Evolutionary conservation across 2,888 invertebrate genomes (phyloP), one percentile per base, ranked within the genome.

Genomic region (Spisula solida): DNA sequence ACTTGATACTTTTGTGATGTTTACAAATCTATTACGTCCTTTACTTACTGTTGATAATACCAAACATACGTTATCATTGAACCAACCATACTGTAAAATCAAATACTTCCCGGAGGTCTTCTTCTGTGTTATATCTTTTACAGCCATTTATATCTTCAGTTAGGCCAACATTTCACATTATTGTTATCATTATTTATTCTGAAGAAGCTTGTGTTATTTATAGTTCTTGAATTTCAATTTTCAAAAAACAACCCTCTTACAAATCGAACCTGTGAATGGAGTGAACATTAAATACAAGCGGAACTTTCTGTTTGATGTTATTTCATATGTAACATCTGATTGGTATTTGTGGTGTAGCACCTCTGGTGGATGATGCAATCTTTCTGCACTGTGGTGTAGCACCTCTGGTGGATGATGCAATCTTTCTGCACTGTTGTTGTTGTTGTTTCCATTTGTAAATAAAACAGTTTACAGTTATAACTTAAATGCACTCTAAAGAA

Each of bases 391-490:
- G 41, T 8, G 2, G 75, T 75, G 75, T 34, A 4, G 34, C 75
- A 75, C 75, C n/a, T 34, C 34, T 75, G 75, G 75, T 75, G 75
- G 75, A 75, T 75, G 75, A 75, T 75, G 75, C 75, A 75, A 75
- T 75, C 34, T 25, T 75, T 60, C 25, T 75, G 31, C 31, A 31
- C 31, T 31, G 16, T 31, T 75, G 31, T 75, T 75, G 75, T 66
- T 66, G 60, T 66, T 66, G n/a, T 25, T 25, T 66, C n/a, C 10
- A 25, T 10, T 25, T 66, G 60, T 66, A 66, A 66, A 66, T 66
- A 16, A 16, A 51, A 8, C 60, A 25, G n/a, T 66, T 66, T 25
- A n/a, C 60, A 25, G 60, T 66, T 66, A 25, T 66, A 25, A 25
- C 60, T 25, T 66, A n/a, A n/a, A 66, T 66, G n/a, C n/a, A 0